Conservation (phyloP, 2,888 invertebrate species). For the Drosophila bunnanda region DNA sequence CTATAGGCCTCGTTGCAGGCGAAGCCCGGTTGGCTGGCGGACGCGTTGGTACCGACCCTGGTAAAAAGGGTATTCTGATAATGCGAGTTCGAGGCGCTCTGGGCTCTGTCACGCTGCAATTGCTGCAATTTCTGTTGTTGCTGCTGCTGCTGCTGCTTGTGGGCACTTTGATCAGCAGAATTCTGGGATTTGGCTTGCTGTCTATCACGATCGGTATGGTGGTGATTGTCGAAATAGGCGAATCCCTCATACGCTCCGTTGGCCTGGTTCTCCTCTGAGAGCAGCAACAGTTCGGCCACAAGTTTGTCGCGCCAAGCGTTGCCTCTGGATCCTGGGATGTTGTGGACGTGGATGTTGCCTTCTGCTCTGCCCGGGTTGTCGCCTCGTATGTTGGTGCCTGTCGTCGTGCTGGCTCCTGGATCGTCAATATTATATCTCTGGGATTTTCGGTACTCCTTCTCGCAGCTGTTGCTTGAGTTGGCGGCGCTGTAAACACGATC, state of each 20-base stretch:
- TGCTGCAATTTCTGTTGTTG: conserved; percentile 50
- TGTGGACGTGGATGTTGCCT: conserved; percentile 1
- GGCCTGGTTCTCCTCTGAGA: conserved; percentile 63
- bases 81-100: conserved; percentile 70
- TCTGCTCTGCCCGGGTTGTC: conserved; percentile 14
- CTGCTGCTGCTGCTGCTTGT: conserved; percentile 32
- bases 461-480: conserved; percentile 43
- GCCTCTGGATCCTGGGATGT: conserved; percentile 13
- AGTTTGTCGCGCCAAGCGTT: conserved; percentile 53
- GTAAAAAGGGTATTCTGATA: conserved; percentile 83
- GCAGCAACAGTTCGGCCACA: conserved; percentile 60
- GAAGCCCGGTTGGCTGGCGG: conserved; percentile 68
- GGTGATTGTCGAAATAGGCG: conserved; percentile 42
- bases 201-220: conserved; percentile 70
- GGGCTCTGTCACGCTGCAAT: conserved; percentile 62
- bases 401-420: conserved; percentile 79
- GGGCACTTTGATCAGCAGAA: conserved; percentile 67
- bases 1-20: conserved; percentile 58
- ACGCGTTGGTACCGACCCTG: conserved; percentile 74
- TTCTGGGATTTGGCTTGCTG: conserved; percentile 65
- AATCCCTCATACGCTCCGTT: conserved; percentile 59
- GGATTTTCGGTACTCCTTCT: conserved; percentile 72
- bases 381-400: conserved; percentile 60
- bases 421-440: conserved; percentile 81
- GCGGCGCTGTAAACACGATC: conserved; percentile 14